Evolutionary conservation across 2,797 vertebrate genomes (phyloP).

Genomic region (Rhinichthys osculus): DNA sequence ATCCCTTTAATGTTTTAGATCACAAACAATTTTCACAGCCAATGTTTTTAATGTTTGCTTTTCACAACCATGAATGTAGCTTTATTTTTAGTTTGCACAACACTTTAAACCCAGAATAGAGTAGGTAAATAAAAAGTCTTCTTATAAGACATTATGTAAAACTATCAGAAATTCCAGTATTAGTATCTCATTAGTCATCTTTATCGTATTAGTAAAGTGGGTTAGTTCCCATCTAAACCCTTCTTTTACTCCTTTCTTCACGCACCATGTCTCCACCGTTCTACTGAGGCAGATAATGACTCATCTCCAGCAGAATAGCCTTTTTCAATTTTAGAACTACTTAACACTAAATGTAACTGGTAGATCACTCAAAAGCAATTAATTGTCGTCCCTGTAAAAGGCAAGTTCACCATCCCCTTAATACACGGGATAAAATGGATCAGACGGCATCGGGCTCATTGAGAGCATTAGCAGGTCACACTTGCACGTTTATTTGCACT

Average conservation of each 20-base stretch:
- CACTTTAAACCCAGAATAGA: background rate
- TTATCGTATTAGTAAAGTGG: constrained; percentile 24
- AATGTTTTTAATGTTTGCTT: background rate
- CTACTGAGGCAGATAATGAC: constrained; percentile 57
- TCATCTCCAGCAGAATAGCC: constrained; percentile 53
- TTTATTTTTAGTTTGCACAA: background rate
- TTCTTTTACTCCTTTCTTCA: constrained; percentile 45
- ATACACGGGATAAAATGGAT: constrained; percentile 55
- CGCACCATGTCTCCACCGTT: constrained; percentile 34
- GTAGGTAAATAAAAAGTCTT: background rate
- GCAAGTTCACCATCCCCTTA: constrained; percentile 46
- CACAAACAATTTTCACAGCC: background rate
- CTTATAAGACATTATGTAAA: background rate
- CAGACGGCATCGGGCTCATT: constrained; percentile 44
- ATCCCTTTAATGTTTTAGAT: background rate
- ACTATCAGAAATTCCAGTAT: constrained; percentile 5
- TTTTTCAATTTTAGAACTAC: constrained; percentile 61
- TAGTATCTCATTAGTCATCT: constrained; percentile 34
- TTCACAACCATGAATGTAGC: background rate
- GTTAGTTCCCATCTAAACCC: constrained; percentile 15
- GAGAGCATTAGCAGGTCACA: constrained; percentile 56
- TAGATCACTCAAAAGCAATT: constrained; percentile 62
- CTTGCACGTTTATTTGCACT: constrained; percentile 80
- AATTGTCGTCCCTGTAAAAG: constrained; percentile 60
- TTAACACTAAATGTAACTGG: constrained; percentile 63